Percentiles rank a stretch among this genome's conserved stretches.
Evolutionary conservation across 2,888 invertebrate genomes (phyloP).

Genomic region (Tigriopus californicus): DNA sequence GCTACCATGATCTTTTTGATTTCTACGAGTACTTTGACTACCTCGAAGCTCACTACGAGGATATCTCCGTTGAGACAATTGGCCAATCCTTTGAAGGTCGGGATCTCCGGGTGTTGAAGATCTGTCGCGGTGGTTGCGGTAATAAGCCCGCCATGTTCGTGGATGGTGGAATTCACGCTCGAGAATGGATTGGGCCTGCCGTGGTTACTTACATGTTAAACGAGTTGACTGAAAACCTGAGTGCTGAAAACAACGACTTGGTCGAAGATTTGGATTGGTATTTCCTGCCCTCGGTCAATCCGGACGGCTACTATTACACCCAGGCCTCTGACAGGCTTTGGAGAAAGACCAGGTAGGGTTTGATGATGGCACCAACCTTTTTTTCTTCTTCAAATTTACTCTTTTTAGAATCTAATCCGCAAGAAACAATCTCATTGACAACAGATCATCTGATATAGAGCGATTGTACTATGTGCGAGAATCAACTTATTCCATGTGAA

Average conservation of each 20-base stretch:
- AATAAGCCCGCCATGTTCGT: constrained; percentile 9
- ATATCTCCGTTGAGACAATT: constrained; percentile 21
- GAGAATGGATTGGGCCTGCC: constrained; percentile 40
- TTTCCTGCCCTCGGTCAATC: constrained; percentile 53
- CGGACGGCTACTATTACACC: constrained; percentile 71
- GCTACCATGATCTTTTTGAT: background rate
- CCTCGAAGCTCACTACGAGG: background rate
- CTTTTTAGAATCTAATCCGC: too few species aligned
- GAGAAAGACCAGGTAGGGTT: too few species aligned
- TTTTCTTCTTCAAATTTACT: too few species aligned
- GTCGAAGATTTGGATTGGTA: constrained; percentile 50
- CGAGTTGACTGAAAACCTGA: background rate
- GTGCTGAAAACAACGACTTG: constrained; percentile 36
- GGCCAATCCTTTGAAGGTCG: constrained; percentile 24
- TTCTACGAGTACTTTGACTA: background rate
- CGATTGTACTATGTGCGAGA: too few species aligned
- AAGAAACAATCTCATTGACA: too few species aligned
- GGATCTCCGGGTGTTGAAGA: constrained; percentile 20
- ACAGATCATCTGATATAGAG: too few species aligned
- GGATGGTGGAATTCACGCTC: constrained; percentile 46
- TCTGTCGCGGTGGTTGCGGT: constrained; percentile 6
- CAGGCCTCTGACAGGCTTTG: too few species aligned
- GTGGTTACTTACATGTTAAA: background rate
- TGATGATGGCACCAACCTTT: too few species aligned
- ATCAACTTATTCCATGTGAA: too few species aligned